phyloP scores from a whole-genome alignment of 2,888 invertebrate species.

The Onchidella celtica region DNA sequence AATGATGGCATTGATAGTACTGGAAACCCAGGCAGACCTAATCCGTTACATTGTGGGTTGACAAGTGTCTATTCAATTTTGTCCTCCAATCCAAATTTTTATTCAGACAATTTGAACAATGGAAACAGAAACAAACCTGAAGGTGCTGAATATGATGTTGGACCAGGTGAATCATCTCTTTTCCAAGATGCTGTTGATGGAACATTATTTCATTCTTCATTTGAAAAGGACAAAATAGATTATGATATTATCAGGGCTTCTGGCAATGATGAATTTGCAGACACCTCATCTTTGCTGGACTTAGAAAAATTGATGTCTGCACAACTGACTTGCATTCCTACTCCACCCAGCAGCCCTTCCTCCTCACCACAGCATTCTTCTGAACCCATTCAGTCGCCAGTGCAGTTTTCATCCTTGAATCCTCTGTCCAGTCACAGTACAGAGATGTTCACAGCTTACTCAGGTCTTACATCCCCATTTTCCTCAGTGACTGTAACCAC shows the following conservation, averaged over 20 bases:
- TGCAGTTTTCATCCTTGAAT: background rate
- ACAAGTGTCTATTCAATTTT: background rate
- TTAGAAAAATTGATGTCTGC: conserved; percentile 31
- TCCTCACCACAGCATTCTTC: conserved; percentile 4
- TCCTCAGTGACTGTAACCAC: background rate
- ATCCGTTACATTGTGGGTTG: background rate
- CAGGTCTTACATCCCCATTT: background rate
- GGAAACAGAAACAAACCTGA: background rate
- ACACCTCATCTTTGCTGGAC: conserved; percentile 2
- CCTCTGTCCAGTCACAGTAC: background rate
- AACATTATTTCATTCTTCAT: background rate
- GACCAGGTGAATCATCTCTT: background rate
- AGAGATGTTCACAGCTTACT: background rate
- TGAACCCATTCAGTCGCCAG: background rate
- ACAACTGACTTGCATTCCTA: conserved; percentile 44
- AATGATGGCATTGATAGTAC: background rate
- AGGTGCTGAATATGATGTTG: background rate
- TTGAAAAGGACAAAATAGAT: background rate
- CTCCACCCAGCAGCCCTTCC: conserved; percentile 42
- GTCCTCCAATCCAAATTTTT: background rate
- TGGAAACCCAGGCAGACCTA: background rate
- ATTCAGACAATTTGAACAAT: background rate
- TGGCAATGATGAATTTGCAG: background rate
- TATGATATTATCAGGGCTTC: background rate
- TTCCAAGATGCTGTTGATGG: conserved; percentile 6